Conservation (phyloP, 2,797 vertebrate species). For the Sebastes diaconus region DNA sequence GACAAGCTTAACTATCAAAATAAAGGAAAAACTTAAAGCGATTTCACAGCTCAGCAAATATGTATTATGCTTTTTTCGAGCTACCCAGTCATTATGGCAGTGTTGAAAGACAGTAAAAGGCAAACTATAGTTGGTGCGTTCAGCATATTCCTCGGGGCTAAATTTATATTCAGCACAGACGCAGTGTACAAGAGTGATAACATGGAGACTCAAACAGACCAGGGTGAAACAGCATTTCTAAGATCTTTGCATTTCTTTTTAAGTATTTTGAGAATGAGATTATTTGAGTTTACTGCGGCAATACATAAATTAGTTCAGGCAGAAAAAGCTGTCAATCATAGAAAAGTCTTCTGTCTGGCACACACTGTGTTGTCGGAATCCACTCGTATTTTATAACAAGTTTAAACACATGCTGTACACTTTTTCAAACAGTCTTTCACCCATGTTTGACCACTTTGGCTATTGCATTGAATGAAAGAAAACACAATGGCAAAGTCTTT, state of each 20-base stretch:
- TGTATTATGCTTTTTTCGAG: slow-evolving; percentile 50
- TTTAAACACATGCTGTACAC: not conserved
- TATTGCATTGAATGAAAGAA: not conserved
- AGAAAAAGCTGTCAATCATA: slow-evolving; percentile 28
- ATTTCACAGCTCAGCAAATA: slow-evolving; percentile 71
- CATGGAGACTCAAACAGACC: slow-evolving; percentile 48
- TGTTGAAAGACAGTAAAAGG: slow-evolving; percentile 65
- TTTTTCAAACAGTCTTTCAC: not conserved
- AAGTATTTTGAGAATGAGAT: slow-evolving; percentile 24
- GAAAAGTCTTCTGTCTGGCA: not conserved
- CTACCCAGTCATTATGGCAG: slow-evolving; percentile 62
- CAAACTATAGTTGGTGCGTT: slow-evolving; percentile 53
- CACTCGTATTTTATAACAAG: not conserved
- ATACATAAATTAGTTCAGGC: slow-evolving; percentile 8
- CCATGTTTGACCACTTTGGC: not conserved
- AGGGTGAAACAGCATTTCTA: slow-evolving; percentile 23
- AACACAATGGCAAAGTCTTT: not conserved
- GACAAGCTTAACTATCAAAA: slow-evolving; percentile 65
- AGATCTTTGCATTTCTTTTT: slow-evolving; percentile 26
- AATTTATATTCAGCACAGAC: slow-evolving; percentile 53
- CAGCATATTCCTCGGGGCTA: slow-evolving; percentile 51
- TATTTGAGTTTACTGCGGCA: slow-evolving; percentile 7
- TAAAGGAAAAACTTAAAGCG: slow-evolving; percentile 53
- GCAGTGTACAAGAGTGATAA: slow-evolving; percentile 47
- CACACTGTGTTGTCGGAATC: not conserved